Base-by-base conservation (phyloP, 2,797 vertebrate species). In the Rhinatrema bivittatum region DNA sequence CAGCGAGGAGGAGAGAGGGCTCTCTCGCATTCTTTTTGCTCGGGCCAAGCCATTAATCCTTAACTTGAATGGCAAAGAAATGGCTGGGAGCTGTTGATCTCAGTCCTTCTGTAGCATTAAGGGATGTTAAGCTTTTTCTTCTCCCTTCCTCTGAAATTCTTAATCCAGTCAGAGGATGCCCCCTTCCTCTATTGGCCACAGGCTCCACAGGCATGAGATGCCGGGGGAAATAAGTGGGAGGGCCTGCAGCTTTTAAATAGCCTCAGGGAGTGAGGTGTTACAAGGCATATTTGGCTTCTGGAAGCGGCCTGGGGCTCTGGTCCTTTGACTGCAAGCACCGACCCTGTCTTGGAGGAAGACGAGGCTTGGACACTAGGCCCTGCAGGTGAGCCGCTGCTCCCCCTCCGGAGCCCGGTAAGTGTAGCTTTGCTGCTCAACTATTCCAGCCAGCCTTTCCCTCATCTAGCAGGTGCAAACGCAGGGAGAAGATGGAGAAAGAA, bases 141-240 rank as follows among this genome's bases (percentile, higher is more conserved):
- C 14, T 18, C 15, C 29, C 12, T 29, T 35, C 30, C 35, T 29
- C 14, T 10, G 12, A 9, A 16, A 23, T 64, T 68, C 73, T 68
- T 86, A 86, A 88, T 88, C 85, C 83, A 43, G 31, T 62, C 74
- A 79, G 82, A 10, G 15, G 84, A n/a, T 82, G 74, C 82, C 83
- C 77, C n/a, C 81, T 73, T 74, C 79, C 83, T 76, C 81, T 76
- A 85, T 86, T 86, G 84, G 84, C 76, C 82, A 82, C 80, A 78
- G 74, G 76, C 55, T 69, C 69, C 16, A 11, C 4, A 20, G 16
- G 20, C 22, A 6, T 13, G 14, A 13, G 5, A n/a, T n/a, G n/a
- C 0, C 1, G 7, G 10, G 4, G 2, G 10, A 11, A 2, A 4
- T 18, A 13, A 27, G 11, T 7, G 9, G 15, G 6, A 2, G 5